These are phyloP conservation scores for Drosophila melanosoma DNA, from an alignment of 2,888 invertebrate genomes.

Conservation along the genomic window DNA sequence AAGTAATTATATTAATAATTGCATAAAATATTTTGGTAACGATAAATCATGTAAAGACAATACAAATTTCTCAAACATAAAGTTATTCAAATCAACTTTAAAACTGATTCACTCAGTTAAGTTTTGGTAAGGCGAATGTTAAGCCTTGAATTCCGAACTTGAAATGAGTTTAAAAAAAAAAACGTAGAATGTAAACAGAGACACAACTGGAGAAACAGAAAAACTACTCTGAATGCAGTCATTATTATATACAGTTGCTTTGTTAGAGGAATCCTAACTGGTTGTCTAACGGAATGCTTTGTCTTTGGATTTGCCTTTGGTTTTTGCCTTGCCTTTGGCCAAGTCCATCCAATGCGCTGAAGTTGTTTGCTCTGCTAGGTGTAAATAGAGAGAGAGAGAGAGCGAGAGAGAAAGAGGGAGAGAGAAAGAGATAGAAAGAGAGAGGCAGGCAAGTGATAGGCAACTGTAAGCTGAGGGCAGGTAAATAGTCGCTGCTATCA, in stretches of 20 bases:
- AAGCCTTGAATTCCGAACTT: slow-evolving; percentile 23
- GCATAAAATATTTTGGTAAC: not conserved
- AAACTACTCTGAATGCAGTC: slow-evolving; percentile 22
- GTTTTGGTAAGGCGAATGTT: not conserved
- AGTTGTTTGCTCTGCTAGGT: slow-evolving; percentile 61
- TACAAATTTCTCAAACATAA: too few relatives aligned
- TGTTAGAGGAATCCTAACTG: slow-evolving; percentile 12
- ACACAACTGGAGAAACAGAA: slow-evolving; percentile 10
- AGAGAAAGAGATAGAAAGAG: not conserved
- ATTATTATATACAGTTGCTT: not conserved
- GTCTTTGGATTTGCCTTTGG: slow-evolving; percentile 27
- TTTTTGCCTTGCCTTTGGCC: slow-evolving; percentile 36
- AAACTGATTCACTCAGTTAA: too few relatives aligned
- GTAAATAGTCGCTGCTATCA: slow-evolving; percentile 36
- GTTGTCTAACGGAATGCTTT: slow-evolving; percentile 45
- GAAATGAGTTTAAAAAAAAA: slow-evolving; percentile 10
- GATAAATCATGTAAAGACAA: not conserved
- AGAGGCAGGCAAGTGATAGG: slow-evolving; percentile 2
- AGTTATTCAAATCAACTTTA: not conserved
- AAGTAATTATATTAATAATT: too few relatives aligned
- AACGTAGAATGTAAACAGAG: slow-evolving; percentile 10
- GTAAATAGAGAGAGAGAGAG: slow-evolving; percentile 16
- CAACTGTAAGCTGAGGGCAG: slow-evolving; percentile 29
- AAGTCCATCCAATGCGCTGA: slow-evolving; percentile 31
- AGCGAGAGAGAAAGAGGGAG: not conserved